Evolutionary conservation across 1,140 invertebrate genomes (phyloP).

Genomic region (Caenorhabditis latens): DNA sequence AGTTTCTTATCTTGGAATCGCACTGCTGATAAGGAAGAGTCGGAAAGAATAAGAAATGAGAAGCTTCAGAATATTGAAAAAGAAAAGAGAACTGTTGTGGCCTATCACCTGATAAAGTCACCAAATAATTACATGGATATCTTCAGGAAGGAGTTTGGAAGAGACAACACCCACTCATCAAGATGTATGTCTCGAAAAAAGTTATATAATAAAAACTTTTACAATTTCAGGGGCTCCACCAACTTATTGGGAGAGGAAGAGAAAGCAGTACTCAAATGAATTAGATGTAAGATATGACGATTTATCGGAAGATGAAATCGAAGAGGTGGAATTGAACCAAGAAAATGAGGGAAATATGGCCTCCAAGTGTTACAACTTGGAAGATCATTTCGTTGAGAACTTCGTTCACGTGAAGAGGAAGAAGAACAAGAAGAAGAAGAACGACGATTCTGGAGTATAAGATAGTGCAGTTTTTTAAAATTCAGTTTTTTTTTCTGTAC

Average conservation of each 20-base stretch:
- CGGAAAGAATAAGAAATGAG: slow-evolving; percentile 11
- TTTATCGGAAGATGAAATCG: background rate
- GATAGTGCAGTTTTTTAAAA: background rate
- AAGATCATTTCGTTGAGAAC: slow-evolving; percentile 7
- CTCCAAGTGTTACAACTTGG: slow-evolving; percentile 17
- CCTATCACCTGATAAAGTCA: slow-evolving; percentile 24
- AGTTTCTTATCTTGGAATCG: background rate
- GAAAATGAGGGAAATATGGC: background rate
- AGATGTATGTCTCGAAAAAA: background rate
- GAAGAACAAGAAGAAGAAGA: slow-evolving; percentile 12
- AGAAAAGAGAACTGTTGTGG: slow-evolving; percentile 31
- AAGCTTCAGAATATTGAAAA: background rate
- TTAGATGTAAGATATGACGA: slow-evolving; percentile 3
- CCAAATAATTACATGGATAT: slow-evolving; percentile 12
- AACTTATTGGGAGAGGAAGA: slow-evolving; percentile 15
- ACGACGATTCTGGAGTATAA: background rate
- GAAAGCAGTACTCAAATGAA: background rate
- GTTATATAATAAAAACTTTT: no score
- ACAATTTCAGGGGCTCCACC: slow-evolving; percentile 3
- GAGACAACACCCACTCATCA: background rate
- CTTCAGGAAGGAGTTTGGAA: slow-evolving; percentile 9
- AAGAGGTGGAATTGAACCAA: background rate
- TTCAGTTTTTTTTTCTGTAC: background rate
- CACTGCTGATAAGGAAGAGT: background rate
- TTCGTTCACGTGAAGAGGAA: slow-evolving; percentile 20